Base-by-base conservation (phyloP, 2,888 invertebrate genomes). In the Drosophila sordidula region DNA sequence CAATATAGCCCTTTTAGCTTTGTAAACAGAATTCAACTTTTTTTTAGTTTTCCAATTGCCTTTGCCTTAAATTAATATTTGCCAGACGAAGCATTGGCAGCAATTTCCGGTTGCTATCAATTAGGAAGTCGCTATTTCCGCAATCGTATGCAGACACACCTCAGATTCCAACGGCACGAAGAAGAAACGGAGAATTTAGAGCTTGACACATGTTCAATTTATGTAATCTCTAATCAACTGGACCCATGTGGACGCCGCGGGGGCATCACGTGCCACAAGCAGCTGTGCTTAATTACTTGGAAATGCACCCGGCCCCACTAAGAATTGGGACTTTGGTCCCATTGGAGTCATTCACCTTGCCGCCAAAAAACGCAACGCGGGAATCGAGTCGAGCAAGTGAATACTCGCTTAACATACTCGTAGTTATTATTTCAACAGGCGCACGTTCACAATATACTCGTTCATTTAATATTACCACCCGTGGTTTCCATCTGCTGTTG, bases 231-330 rank as follows among this genome's bases (percentile, higher is more conserved):
- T 65, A 80, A 80, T 87, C 78, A 84, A 75, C 42, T 65, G 55
- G 59, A 29, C 47, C 36, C 47, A 36, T 36, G 39, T 62, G 36
- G 32, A 59, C 51, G 66, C 62, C 74, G 49, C 57, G n/a, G 47
- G 81, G 64, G 61, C 68, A 46, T 68, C 66, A 70, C 46, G 54
- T 59, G 59, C 49, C 71, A 61, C 62, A 65, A 73, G 70, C 87
- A 81, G 81, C 64, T 82, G 76, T 69, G 61, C 76, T 79, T 82
- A 82, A 87, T 82, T 82, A 76, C 88, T 63, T 54, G 59, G 74
- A 69, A 83, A 78, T 70, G 63, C 50, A 57, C 26, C 16, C 46
- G 25, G 4, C 26, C 36, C 61, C 49, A 12, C 8, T 29, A 47
- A 46, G 58, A 59, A 56, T 41, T 41, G 46, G 32, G 5, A 54